These are phyloP conservation scores for Papilio polytes DNA, from an alignment of 1,140 invertebrate species.

Conservation along the genomic window DNA sequence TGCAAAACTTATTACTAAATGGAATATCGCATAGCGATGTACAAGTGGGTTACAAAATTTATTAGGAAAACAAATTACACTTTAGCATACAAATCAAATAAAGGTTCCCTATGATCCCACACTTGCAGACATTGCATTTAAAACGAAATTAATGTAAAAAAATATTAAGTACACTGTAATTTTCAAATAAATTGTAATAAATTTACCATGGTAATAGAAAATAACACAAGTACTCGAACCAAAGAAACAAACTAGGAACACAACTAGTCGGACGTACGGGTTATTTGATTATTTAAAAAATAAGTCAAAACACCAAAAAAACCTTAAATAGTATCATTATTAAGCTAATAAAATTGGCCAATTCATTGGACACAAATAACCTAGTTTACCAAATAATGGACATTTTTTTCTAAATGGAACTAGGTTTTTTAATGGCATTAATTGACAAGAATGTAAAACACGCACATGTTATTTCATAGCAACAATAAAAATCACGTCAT, in stretches of 20 bases:
- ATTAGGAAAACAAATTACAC: background rate
- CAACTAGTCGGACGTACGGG: no score
- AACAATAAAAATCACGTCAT: background rate
- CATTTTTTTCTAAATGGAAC: slow-evolving; percentile 8
- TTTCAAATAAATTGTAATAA: no score
- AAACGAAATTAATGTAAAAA: no score
- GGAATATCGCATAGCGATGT: slow-evolving; percentile 7
- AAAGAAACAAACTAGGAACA: background rate
- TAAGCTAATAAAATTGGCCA: slow-evolving; percentile 19
- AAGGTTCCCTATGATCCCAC: background rate
- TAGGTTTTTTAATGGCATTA: background rate
- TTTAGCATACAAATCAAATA: background rate
- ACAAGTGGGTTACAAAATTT: background rate
- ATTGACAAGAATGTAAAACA: slow-evolving; percentile 18
- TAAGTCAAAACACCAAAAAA: background rate
- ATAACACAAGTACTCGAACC: no score
- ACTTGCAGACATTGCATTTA: no score
- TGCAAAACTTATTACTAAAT: slow-evolving; percentile 1
- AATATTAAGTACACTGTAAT: no score
- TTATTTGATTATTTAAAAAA: background rate
- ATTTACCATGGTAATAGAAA: no score
- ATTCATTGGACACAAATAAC: background rate
- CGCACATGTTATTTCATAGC: background rate
- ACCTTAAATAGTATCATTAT: background rate
- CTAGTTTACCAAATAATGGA: background rate